Evolutionary conservation across 1,140 invertebrate genomes (phyloP), one percentile per base, ranked within the genome.

Genomic region (Marisa cornuarietis): DNA sequence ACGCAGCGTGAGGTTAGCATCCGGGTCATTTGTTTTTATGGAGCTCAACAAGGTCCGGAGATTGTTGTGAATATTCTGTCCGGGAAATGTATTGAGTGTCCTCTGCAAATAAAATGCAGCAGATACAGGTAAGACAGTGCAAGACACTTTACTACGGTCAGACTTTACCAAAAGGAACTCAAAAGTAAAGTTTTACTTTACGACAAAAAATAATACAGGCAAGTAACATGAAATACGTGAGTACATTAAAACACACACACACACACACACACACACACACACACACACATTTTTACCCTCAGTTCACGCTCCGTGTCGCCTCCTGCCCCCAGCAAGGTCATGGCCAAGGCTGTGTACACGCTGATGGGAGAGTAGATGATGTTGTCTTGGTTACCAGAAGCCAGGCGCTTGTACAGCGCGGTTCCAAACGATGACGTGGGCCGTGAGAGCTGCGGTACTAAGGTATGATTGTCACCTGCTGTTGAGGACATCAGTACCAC

Each of bases 331-430:
- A 74, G 72, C 1, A 61, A 20, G 24, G 72, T 74, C 72, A 74
- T 74, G 20, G 52, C 62, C 24, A 74, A 61, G 13, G 72, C 54
- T 6, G 54, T 74, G 72, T 24, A 74, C 16, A 74, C 54, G 14
- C 72, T 74, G 52, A 74, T 24, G n/a, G 72, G 72, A 7, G 72
- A 74, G 72, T 61, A 74, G 54, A 74, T 31, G 54, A 74, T 52
- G 72, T 74, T 74, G 26, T 71, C 42, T 24, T 62, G 49, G 72
- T 74, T 52, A 42, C 31, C 66, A 20, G 72, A 61, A 0, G 72
- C 72, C 72, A 74, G 18, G 8, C 24, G 54, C 20, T 61, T 54
- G 54, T 74, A 74, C 72, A 74, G 72, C 20, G 72, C 22, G 13
- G 62, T 0, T n/a, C 72, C 72, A 14, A 74, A 74, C 13, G 72